A percentile compares a stretch with the other conserved stretches of the same genome.
Conservation (phyloP, 2,888 invertebrate species). For the Drosophila atripex region DNA sequence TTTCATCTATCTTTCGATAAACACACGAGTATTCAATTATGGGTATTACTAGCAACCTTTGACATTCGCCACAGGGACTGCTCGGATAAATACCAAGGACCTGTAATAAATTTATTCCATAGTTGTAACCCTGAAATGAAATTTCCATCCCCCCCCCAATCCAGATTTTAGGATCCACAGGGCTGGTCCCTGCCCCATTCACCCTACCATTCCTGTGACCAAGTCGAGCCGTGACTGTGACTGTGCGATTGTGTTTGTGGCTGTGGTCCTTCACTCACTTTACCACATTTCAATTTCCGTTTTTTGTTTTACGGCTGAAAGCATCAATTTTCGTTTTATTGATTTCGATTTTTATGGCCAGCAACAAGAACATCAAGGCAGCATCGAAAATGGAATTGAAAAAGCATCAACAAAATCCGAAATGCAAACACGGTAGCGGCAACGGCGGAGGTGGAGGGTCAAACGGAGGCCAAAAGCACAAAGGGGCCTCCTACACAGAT, state of each 20-base stretch:
- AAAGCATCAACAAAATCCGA: conserved; percentile 4
- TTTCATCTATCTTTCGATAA: conserved; percentile 17
- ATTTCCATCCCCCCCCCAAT: neutral
- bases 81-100: neutral
- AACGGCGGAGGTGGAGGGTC: too few relatives aligned
- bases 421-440: neutral
- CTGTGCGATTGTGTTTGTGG: conserved; percentile 5
- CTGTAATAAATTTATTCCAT: conserved; percentile 14
- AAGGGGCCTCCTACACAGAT: conserved; percentile 25
- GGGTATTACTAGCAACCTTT: conserved; percentile 19
- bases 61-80: conserved; percentile 16
- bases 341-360: conserved; percentile 75
- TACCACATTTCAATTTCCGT: conserved; percentile 78
- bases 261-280: conserved; percentile 39
- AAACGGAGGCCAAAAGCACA: conserved; percentile 22
- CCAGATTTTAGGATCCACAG: conserved; percentile 10
- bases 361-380: conserved; percentile 37
- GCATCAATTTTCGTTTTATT: conserved; percentile 80
- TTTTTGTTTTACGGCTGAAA: conserved; percentile 75
- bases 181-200: neutral
- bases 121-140: conserved; percentile 15
- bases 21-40: conserved; percentile 17
- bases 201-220: neutral
- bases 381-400: conserved; percentile 22
- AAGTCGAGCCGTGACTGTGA: conserved; percentile 19